Percentiles rank a stretch among this genome's conserved stretches.
These are phyloP conservation scores for Antechinus stuartii DNA, from an alignment of 2,113 vertebrate genomes.

Conservation along the genomic window DNA sequence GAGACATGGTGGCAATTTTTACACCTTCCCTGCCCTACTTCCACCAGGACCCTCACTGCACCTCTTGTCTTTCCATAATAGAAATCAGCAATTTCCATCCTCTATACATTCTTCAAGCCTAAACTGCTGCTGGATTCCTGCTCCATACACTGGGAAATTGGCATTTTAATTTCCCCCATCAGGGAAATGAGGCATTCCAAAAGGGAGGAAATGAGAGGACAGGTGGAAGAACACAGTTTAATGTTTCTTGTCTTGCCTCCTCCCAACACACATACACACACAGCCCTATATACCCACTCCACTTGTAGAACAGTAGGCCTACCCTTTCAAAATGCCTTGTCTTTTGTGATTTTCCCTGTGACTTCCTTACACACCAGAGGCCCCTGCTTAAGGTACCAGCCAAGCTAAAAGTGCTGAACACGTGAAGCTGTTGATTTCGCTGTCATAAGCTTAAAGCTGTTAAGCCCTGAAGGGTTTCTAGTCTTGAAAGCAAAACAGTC, in stretches of 20 bases:
- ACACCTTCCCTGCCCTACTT: background rate
- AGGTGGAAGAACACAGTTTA: background rate
- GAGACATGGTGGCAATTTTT: background rate
- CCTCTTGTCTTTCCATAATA: background rate
- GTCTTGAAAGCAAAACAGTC: slow-evolving; percentile 7
- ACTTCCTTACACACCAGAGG: background rate
- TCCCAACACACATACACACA: background rate
- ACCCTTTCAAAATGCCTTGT: background rate
- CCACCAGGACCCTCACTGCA: background rate
- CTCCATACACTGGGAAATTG: background rate
- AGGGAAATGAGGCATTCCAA: background rate
- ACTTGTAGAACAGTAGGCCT: background rate
- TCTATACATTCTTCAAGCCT: background rate
- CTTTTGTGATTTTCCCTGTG: background rate
- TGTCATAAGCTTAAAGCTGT: slow-evolving; percentile 1
- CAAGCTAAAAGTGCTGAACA: background rate
- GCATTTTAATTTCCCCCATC: background rate
- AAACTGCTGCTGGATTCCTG: background rate
- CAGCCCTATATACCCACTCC: background rate
- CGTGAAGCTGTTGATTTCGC: background rate
- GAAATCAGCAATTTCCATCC: background rate
- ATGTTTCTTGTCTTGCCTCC: background rate
- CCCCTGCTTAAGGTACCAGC: background rate
- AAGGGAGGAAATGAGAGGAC: background rate
- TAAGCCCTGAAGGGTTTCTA: slow-evolving; percentile 3